Evolutionary conservation across 2,888 invertebrate species (phyloP).

Genomic region (Dicyrtoma fusca): DNA sequence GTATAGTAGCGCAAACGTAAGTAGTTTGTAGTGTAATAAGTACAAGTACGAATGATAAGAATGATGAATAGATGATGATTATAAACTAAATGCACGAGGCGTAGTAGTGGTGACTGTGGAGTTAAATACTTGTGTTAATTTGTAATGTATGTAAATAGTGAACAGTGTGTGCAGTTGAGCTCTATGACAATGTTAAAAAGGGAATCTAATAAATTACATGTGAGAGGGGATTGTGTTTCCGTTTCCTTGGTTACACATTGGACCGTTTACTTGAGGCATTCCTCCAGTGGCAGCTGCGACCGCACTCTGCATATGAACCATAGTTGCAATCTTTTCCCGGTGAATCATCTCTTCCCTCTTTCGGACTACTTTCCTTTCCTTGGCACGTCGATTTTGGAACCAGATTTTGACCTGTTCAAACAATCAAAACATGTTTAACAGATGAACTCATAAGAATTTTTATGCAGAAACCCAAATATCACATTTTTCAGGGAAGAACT

Average conservation of each 20-base stretch:
- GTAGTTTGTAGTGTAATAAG: no score
- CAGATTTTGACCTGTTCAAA: conserved; percentile 71
- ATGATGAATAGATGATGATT: no score
- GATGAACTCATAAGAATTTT: no score
- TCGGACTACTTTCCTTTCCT: conserved; percentile 86
- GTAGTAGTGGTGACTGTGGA: no score
- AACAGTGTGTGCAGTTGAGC: no score
- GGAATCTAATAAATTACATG: conserved; percentile 40
- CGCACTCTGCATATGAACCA: conserved; percentile 55
- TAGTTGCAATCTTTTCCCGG: conserved; percentile 64
- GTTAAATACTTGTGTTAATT: background rate
- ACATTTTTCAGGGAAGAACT: no score
- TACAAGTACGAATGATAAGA: no score
- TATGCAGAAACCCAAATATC: no score
- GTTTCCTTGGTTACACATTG: conserved; percentile 50
- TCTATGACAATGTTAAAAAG: background rate
- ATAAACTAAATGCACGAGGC: no score
- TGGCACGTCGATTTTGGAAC: conserved; percentile 92
- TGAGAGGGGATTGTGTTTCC: conserved; percentile 44
- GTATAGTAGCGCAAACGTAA: no score
- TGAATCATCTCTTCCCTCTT: conserved; percentile 75
- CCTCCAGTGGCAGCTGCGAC: conserved; percentile 42
- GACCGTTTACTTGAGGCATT: conserved; percentile 43
- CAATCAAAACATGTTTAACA: background rate
- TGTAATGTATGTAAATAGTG: background rate